Conservation (phyloP, 2,888 invertebrate genomes). For the Mellilla xanthometata region DNA sequence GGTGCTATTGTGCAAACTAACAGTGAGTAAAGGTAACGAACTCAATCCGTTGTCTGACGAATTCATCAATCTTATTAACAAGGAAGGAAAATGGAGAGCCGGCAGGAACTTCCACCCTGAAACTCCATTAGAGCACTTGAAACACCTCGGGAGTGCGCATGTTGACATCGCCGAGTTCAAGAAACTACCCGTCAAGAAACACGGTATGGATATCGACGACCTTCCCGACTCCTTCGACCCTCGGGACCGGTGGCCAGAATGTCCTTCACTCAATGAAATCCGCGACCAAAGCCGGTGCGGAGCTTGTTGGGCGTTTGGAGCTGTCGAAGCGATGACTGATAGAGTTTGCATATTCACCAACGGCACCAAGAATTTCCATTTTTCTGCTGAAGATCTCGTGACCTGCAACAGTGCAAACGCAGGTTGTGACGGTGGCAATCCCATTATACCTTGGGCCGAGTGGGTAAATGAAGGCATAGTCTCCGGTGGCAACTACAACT, state of each 20-base stretch:
- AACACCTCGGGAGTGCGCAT: slow-evolving; percentile 87
- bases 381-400: slow-evolving; percentile 93
- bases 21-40: neutral
- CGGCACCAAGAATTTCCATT: slow-evolving; percentile 86
- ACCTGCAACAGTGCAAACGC: slow-evolving; percentile 77
- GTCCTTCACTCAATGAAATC: slow-evolving; percentile 91
- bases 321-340: slow-evolving; percentile 95
- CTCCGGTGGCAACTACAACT: neutral
- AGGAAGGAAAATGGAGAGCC: slow-evolving; percentile 88
- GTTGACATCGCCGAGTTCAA: neutral
- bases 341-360: slow-evolving; percentile 91
- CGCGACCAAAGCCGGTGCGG: slow-evolving; percentile 95
- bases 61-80: slow-evolving; percentile 87
- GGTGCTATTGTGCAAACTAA: too few relatives aligned
- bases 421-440: neutral
- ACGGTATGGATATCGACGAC: slow-evolving; percentile 57
- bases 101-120: slow-evolving; percentile 87
- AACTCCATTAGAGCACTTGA: slow-evolving; percentile 64
- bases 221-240: slow-evolving; percentile 92
- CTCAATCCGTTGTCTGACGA: slow-evolving; percentile 84
- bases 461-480: neutral
- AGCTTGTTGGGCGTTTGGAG: slow-evolving; percentile 96
- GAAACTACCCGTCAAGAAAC: slow-evolving; percentile 56
- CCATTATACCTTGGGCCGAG: neutral
- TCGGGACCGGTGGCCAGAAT: slow-evolving; percentile 90